A percentile compares a stretch with the other conserved stretches of the same genome.
phyloP scores from a whole-genome alignment of 2,888 invertebrate species.

The Dermolepida albohirtum region DNA sequence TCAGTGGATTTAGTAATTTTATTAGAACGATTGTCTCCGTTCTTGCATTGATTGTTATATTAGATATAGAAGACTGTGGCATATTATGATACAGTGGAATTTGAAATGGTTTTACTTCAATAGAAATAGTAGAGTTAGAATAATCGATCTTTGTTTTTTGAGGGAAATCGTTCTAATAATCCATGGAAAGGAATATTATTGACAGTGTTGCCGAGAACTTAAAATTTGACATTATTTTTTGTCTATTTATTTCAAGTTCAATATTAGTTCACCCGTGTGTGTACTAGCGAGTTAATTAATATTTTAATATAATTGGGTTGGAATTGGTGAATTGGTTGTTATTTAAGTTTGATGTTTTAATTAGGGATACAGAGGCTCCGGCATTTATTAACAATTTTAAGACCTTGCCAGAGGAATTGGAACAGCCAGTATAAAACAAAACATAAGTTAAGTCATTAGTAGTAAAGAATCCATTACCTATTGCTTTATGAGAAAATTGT shows the following conservation, averaged over 20 bases:
- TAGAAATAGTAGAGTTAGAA: too few relatives aligned
- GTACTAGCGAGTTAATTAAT: not conserved
- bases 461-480: not conserved
- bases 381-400: constrained; percentile 50
- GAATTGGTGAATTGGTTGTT: not conserved
- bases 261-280: constrained; percentile 9
- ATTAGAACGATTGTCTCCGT: too few relatives aligned
- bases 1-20: too few relatives aligned
- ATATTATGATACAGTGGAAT: constrained; percentile 13
- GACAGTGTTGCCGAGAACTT: not conserved
- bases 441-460: constrained; percentile 13
- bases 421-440: not conserved
- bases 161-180: constrained; percentile 48
- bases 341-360: constrained; percentile 43
- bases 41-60: not conserved
- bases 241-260: not conserved
- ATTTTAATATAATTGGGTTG: constrained; percentile 6
- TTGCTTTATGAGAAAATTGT: not conserved
- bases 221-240: not conserved
- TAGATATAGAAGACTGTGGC: constrained; percentile 1
- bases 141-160: constrained; percentile 45
- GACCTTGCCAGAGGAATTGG: too few relatives aligned
- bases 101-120: not conserved
- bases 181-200: constrained; percentile 46
- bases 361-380: constrained; percentile 47